Base-by-base conservation (phyloP, 2,888 invertebrate species). In the Keiferia lycopersicella region DNA sequence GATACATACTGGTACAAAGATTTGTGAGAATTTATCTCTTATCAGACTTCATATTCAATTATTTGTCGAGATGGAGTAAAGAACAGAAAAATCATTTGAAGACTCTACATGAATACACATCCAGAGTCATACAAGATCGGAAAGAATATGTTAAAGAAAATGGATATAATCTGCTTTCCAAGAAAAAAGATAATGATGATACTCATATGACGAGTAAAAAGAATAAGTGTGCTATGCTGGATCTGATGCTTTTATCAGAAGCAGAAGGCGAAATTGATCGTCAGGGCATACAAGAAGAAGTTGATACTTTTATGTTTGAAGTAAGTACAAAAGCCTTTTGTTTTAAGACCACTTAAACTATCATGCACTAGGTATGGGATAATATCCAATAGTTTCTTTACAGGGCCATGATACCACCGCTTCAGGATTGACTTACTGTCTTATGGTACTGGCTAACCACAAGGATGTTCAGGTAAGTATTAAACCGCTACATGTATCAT, bases 271-370 rank as follows among this genome's bases (percentile, higher is more conserved):
- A 74, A 16, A 91, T 92, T 30, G 85, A 89, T 68, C 87, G 89
- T 64, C 73, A 81, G 61, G 93, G 92, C n/a, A 92, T 93, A 58
- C 83, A 89, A 65, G 93, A 93, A 73, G 93, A 93, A 80, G 93
- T 93, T 3, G 93, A 94, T 67, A 94, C 94, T 0, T 94, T 94
- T 65, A 93, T 94, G 92, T 93, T 94, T 77, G 94, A 92, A 78
- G 94, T 91, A 73, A 67, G 68, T 66, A 53, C n/a, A 11, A 10
- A 50, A 16, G 18, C 18, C 30, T 30, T 30, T 6, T 30, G 30
- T 30, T 6, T n/a, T n/a, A 34, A 34, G 10, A 7, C 34, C 34
- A 34, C 34, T 34, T 8, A 34, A 34, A 34, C 10, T 8, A 34
- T 1, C 34, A 34, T 8, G 34, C 34, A 34, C 34, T 34, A 34